Conservation (phyloP, 2,797 vertebrate species). For the Poeciliopsis infans region DNA sequence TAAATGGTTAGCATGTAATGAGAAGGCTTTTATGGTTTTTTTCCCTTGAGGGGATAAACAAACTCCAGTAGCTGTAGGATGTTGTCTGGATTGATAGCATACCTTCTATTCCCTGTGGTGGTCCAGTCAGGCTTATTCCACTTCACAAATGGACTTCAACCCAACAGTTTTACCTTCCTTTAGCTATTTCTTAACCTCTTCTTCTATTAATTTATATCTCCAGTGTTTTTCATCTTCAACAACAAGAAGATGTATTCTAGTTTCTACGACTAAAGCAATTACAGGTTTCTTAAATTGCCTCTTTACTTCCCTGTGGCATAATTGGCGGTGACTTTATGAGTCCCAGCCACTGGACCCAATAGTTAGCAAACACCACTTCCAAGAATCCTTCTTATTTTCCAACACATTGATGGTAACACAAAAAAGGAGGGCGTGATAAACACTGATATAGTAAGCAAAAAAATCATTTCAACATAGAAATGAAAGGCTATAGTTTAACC, state of each 20-base stretch:
- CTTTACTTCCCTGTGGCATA: conserved; percentile 86
- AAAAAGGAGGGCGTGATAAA: background rate
- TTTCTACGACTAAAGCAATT: conserved; percentile 83
- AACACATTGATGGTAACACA: conserved; percentile 37
- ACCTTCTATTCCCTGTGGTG: conserved; percentile 88
- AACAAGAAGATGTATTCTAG: conserved; percentile 86
- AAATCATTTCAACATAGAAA: background rate
- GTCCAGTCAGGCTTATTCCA: conserved; percentile 80
- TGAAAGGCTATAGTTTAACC: background rate
- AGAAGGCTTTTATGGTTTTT: conserved; percentile 80
- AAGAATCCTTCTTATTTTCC: conserved; percentile 63
- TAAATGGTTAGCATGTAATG: conserved; percentile 80
- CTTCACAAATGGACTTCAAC: conserved; percentile 48
- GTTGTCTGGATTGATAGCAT: conserved; percentile 94
- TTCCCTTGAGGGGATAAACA: conserved; percentile 80
- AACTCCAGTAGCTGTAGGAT: conserved; percentile 92
- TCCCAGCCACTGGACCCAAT: conserved; percentile 73
- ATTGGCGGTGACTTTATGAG: conserved; percentile 89
- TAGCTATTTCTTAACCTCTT: conserved; percentile 8
- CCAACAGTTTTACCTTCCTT: conserved; percentile 24
- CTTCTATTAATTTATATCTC: conserved; percentile 74
- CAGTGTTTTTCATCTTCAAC: conserved; percentile 80
- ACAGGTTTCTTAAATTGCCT: conserved; percentile 89
- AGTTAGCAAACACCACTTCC: conserved; percentile 61
- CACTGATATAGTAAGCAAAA: background rate